phyloP scores from a whole-genome alignment of 2,113 vertebrate genomes.

The Erythrocebus patas region DNA sequence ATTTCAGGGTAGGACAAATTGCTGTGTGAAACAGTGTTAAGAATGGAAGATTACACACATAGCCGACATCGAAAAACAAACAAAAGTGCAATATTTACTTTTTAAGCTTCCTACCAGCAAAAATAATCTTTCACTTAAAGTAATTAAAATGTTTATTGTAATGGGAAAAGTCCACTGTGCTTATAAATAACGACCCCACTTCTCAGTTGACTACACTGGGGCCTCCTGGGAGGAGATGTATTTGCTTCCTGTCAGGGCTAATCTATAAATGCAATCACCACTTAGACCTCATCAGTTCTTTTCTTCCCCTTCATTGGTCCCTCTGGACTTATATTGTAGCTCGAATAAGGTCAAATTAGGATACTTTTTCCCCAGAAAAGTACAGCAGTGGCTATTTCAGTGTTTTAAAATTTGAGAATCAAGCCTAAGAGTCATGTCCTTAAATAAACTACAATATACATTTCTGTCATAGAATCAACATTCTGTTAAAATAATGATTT shows the following conservation, averaged over 20 bases:
- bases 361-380: constrained; percentile 67
- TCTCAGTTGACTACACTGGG: constrained; percentile 61
- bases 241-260: constrained; percentile 84
- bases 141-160: constrained; percentile 81
- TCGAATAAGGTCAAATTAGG: constrained; percentile 77
- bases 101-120: constrained; percentile 35
- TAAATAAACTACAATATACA: background rate
- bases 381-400: constrained; percentile 64
- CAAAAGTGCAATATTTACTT: constrained; percentile 6
- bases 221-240: constrained; percentile 77
- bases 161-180: constrained; percentile 74
- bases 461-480: background rate
- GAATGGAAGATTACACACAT: background rate
- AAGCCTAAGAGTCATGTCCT: background rate
- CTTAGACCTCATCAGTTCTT: constrained; percentile 79
- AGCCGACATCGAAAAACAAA: background rate
- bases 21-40: background rate
- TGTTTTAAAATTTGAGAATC: constrained; percentile 50
- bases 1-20: background rate
- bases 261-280: constrained; percentile 81
- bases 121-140: constrained; percentile 76
- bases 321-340: constrained; percentile 71
- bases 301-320: constrained; percentile 79
- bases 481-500: background rate
- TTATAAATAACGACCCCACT: constrained; percentile 76